Evolutionary conservation across 2,888 invertebrate species (phyloP).

Genomic region (Luperina nickerlii): DNA sequence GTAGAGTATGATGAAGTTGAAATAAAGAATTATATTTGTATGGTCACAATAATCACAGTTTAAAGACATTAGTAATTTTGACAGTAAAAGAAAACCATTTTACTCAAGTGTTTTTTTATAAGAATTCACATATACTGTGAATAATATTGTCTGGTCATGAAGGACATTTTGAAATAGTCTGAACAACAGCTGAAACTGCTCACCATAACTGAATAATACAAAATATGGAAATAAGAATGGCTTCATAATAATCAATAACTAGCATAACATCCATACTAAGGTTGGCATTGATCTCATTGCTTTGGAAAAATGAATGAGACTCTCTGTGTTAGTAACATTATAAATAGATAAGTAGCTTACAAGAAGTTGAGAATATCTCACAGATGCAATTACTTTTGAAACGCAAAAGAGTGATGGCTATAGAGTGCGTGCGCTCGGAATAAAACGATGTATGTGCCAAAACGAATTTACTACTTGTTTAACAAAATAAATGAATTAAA

Average conservation of each 20-base stretch:
- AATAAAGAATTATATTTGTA: background rate
- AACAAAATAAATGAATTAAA: too few relatives aligned
- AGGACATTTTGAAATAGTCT: slow-evolving; percentile 1
- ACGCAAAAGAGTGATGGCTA: too few relatives aligned
- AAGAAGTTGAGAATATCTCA: background rate
- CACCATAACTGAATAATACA: slow-evolving; percentile 3
- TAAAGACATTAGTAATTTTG: background rate
- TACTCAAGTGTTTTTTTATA: background rate
- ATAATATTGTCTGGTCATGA: background rate
- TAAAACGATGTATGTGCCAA: too few relatives aligned
- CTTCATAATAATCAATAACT: background rate
- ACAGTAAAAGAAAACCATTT: background rate
- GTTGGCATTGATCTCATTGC: background rate
- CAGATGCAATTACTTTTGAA: too few relatives aligned
- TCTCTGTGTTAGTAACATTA: background rate
- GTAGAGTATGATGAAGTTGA: background rate
- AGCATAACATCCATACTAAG: background rate
- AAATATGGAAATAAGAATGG: slow-evolving; percentile 4
- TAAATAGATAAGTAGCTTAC: background rate
- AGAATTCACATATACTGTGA: background rate
- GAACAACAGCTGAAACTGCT: background rate
- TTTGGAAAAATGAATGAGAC: background rate
- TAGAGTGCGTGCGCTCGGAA: too few relatives aligned
- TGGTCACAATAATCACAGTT: background rate
- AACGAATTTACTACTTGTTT: too few relatives aligned